Conservation (phyloP, 2,797 vertebrate genomes). For the Tangara arthus region DNA sequence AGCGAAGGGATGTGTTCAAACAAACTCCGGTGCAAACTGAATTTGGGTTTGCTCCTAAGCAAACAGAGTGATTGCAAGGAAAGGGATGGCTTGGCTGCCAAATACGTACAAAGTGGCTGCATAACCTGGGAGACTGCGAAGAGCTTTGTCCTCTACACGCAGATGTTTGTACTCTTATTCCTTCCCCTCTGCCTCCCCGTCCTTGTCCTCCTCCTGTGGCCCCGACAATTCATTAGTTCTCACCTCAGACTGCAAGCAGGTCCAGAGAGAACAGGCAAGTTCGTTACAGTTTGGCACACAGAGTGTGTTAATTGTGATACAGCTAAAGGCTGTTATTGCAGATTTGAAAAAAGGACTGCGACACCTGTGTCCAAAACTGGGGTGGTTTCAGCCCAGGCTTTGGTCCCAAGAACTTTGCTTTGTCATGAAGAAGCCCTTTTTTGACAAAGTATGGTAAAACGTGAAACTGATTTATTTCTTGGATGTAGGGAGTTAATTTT, state of each 20-base stretch:
- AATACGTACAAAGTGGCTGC: background rate
- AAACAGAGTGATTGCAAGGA: background rate
- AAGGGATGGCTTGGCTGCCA: background rate
- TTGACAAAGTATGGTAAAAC: background rate
- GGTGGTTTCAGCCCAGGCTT: background rate
- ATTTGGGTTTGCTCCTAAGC: background rate
- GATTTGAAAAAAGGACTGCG: background rate
- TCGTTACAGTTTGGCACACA: background rate
- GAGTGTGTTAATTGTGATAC: conserved; percentile 47
- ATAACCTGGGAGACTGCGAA: background rate
- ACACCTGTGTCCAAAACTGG: background rate
- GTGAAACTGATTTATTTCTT: background rate
- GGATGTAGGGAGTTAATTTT: background rate
- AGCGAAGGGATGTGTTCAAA: background rate
- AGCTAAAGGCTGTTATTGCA: conserved; percentile 1
- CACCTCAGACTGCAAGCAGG: conserved; percentile 45
- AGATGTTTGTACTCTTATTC: background rate
- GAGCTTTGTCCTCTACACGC: conserved; percentile 20
- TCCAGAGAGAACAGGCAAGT: conserved; percentile 24
- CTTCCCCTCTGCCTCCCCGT: background rate
- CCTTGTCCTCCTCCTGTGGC: conserved; percentile 35
- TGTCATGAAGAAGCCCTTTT: background rate
- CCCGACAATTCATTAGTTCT: conserved; percentile 60
- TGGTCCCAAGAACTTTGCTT: background rate
- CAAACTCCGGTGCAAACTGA: background rate